Percentiles rank a stretch among this genome's conserved stretches.
phyloP scores from a whole-genome alignment of 2,113 vertebrate genomes.

The Scophthalmus maximus region DNA sequence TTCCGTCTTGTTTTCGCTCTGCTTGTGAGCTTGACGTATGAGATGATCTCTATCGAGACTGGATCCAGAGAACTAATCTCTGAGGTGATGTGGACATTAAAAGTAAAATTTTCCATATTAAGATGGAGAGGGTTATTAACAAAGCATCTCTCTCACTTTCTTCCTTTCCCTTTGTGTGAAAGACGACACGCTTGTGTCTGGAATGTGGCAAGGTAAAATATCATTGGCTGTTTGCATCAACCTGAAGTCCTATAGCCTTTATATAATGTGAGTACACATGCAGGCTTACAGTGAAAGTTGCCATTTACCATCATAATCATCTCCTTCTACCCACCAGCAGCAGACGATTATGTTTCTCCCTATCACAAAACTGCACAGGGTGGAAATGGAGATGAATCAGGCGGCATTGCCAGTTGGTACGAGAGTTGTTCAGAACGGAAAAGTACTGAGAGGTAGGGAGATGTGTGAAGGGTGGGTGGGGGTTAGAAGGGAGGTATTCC shows the following conservation, averaged over 20 bases:
- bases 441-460: slow-evolving; percentile 63
- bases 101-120: neutral
- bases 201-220: neutral
- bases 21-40: neutral
- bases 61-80: neutral
- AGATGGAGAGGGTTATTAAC: too few species aligned
- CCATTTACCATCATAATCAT: neutral
- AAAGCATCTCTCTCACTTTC: neutral
- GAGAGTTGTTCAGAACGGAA: slow-evolving; percentile 41
- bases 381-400: slow-evolving; percentile 7
- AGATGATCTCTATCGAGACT: neutral
- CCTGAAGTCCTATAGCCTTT: neutral
- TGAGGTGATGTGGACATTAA: too few species aligned
- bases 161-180: slow-evolving; percentile 4
- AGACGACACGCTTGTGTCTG: slow-evolving; percentile 20
- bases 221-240: neutral
- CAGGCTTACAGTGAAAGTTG: neutral
- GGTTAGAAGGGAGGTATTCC: slow-evolving; percentile 1
- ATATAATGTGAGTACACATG: neutral
- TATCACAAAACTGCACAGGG: neutral
- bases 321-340: neutral
- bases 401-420: too few species aligned
- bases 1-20: neutral
- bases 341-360: neutral
- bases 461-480: neutral